Percentiles rank a stretch among this genome's conserved stretches.
Evolutionary conservation across 2,113 vertebrate genomes (phyloP).

Genomic region (Ranitomeya imitator): DNA sequence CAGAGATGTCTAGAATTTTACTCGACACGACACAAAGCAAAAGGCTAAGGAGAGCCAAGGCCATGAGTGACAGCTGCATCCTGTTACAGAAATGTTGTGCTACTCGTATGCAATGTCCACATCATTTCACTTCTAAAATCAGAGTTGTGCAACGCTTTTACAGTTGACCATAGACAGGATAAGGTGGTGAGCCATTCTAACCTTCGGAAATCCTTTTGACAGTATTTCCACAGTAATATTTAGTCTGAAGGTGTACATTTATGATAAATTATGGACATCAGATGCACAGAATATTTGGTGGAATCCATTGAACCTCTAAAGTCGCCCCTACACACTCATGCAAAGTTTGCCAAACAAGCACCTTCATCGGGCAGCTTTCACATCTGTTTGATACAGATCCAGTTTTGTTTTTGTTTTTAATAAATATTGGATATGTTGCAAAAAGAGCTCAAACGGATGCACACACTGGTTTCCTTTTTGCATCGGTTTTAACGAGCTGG

Average conservation of each 20-base stretch:
- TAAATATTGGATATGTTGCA: no score
- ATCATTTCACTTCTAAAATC: neutral
- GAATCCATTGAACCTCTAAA: neutral
- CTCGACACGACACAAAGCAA: neutral
- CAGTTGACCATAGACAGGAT: neutral
- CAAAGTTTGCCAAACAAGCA: no score
- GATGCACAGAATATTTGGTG: neutral
- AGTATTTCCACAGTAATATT: no score
- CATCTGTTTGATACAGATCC: no score
- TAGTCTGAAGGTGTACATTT: no score
- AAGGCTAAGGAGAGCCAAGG: neutral
- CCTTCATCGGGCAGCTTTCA: no score
- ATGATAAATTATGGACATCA: no score
- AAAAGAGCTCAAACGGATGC: no score
- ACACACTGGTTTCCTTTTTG: no score
- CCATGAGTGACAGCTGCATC: neutral
- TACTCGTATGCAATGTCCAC: neutral
- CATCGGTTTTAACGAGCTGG: no score
- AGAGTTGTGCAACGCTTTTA: neutral
- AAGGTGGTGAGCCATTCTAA: neutral
- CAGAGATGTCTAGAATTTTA: neutral
- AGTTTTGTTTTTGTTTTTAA: no score
- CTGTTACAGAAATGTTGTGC: neutral
- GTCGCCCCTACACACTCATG: no score
- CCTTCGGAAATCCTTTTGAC: neutral